These are phyloP conservation scores for Irena cyanogastra DNA, from an alignment of 2,113 vertebrate genomes.

Conservation along the genomic window DNA sequence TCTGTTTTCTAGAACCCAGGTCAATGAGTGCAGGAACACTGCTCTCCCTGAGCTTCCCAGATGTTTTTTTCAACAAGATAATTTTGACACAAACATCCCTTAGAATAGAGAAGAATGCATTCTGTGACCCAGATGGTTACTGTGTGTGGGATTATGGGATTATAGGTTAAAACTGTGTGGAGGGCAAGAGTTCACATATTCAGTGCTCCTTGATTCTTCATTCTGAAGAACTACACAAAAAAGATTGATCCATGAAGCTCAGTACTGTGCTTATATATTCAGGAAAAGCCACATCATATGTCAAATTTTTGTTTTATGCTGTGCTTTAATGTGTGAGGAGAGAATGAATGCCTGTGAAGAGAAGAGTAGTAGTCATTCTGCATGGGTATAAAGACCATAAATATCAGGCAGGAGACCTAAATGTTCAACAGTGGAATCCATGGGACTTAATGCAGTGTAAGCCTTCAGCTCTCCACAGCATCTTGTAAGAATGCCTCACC, in stretches of 20 bases:
- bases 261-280: not conserved
- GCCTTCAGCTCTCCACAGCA: rapidly evolving
- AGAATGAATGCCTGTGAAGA: not conserved
- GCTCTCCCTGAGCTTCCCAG: not conserved
- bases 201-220: not conserved
- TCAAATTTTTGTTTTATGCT: not conserved
- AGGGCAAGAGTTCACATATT: not conserved
- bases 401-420: not conserved
- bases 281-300: not conserved
- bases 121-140: not conserved
- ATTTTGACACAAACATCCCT: not conserved
- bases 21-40: not conserved
- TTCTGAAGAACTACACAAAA: not conserved
- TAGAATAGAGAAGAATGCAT: not conserved
- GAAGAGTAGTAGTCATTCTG: not conserved
- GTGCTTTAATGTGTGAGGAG: not conserved
- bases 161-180: not conserved
- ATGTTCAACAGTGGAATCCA: not conserved
- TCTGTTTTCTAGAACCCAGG: not conserved
- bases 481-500: not conserved
- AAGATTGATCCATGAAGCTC: not conserved
- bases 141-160: not conserved
- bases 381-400: not conserved
- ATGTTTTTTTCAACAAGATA: not conserved
- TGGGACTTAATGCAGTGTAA: not conserved